Percentiles rank a stretch among this genome's conserved stretches.
Evolutionary conservation across 1,140 invertebrate genomes (phyloP).

Genomic region (Cephus cinctus): DNA sequence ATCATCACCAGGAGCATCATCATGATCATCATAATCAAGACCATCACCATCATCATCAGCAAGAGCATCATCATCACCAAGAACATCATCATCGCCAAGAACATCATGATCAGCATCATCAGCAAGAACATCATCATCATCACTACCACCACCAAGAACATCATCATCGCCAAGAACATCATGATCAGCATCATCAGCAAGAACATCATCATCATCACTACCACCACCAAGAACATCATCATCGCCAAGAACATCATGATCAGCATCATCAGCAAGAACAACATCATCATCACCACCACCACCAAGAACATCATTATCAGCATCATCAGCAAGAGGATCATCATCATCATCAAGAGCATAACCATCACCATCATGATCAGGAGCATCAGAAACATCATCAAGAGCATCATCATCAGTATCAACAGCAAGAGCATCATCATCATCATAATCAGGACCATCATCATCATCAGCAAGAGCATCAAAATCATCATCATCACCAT

Average conservation of each 20-base stretch:
- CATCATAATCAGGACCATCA: slow-evolving; percentile 10
- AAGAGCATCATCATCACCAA: slow-evolving; percentile 7
- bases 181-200: neutral
- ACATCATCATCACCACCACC: neutral
- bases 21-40: slow-evolving; percentile 11
- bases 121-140: neutral
- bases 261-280: neutral
- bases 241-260: neutral
- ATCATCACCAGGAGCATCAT: slow-evolving; percentile 7
- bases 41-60: slow-evolving; percentile 6
- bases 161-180: neutral
- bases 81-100: neutral
- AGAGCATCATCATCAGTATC: slow-evolving; percentile 9
- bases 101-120: slow-evolving; percentile 1
- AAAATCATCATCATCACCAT: slow-evolving; percentile 17
- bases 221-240: neutral
- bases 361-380: neutral
- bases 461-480: slow-evolving; percentile 13
- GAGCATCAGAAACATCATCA: slow-evolving; percentile 14
- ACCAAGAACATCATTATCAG: neutral
- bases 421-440: slow-evolving; percentile 6
- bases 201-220: slow-evolving; percentile 1
- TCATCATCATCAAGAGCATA: neutral
- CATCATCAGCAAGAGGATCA: neutral
- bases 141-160: neutral